phyloP scores from a whole-genome alignment of 2,888 invertebrate species.

The Cephus pulcher region DNA sequence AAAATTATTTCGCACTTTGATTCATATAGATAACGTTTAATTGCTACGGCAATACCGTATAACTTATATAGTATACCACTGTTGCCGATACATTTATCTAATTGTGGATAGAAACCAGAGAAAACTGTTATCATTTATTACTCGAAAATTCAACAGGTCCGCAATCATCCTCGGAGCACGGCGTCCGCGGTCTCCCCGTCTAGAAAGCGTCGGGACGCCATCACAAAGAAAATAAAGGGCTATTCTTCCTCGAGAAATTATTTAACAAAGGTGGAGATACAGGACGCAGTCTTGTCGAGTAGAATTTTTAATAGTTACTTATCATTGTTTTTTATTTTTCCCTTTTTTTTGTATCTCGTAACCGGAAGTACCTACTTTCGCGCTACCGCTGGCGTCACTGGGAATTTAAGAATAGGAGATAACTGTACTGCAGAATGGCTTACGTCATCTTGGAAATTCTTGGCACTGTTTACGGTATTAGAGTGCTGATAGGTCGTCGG shows the following conservation, averaged over 20 bases:
- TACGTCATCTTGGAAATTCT: not conserved
- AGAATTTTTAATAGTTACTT: not conserved
- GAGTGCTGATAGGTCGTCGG: not conserved
- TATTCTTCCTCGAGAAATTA: not conserved
- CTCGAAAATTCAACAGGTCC: not conserved
- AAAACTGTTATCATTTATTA: not conserved
- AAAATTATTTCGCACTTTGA: not conserved
- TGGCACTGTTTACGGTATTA: not conserved
- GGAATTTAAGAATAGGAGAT: not conserved
- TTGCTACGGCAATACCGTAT: not conserved
- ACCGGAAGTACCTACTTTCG: not conserved
- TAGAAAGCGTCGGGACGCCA: not conserved
- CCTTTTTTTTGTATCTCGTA: not conserved
- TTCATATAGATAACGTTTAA: not conserved
- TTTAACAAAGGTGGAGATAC: not conserved
- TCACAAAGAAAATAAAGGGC: not conserved
- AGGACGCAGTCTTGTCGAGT: not conserved
- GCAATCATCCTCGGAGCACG: not conserved
- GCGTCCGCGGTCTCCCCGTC: not conserved
- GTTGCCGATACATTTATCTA: not conserved
- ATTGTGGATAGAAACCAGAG: not conserved
- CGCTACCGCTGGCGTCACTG: not conserved
- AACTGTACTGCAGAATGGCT: too few relatives aligned
- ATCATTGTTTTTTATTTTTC: not conserved
- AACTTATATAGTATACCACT: not conserved